phyloP scores from a whole-genome alignment of 2,113 vertebrate genomes.

The Semicossyphus pulcher region DNA sequence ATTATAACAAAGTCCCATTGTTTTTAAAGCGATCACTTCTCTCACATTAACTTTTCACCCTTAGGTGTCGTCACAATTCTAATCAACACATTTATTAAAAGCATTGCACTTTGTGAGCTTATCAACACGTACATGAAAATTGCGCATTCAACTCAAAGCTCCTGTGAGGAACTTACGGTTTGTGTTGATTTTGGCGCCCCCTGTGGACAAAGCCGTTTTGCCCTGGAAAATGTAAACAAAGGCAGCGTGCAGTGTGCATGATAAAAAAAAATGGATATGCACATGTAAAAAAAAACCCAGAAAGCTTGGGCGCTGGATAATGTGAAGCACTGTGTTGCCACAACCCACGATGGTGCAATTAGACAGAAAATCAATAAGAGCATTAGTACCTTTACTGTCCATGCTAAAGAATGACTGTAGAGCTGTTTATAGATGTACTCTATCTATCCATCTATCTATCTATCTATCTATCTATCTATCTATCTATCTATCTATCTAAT shows the following conservation, averaged over 20 bases:
- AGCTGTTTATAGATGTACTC: conserved; percentile 4
- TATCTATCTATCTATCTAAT: neutral
- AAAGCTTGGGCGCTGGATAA: conserved; percentile 6
- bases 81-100: conserved; percentile 24
- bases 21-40: neutral
- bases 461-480: conserved; percentile 2
- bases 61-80: neutral
- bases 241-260: no score
- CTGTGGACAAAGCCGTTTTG: no score
- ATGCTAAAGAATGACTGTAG: neutral
- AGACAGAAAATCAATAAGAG: conserved; percentile 33
- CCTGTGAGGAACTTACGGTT: no score
- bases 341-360: conserved; percentile 7
- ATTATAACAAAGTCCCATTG: neutral
- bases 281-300: no score
- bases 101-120: neutral
- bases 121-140: no score
- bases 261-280: no score
- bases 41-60: neutral
- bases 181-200: no score
- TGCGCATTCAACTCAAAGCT: no score
- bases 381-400: conserved; percentile 19
- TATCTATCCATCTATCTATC: conserved; percentile 2
- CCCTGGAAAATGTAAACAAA: neutral
- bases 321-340: conserved; percentile 1